phyloP scores from a whole-genome alignment of 2,797 vertebrate species.

The Pempheris klunzingeri region DNA sequence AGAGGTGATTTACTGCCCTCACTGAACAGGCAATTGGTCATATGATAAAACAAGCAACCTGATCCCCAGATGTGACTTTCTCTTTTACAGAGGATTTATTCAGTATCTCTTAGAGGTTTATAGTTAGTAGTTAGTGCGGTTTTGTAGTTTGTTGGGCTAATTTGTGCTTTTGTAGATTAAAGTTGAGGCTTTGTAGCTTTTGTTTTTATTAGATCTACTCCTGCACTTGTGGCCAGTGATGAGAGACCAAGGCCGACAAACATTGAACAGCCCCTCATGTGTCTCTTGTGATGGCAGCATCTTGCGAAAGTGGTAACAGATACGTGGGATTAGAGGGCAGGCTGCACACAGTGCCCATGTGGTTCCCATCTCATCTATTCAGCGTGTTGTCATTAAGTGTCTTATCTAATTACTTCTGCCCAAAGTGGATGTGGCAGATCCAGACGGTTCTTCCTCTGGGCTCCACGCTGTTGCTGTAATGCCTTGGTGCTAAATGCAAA shows the following conservation, averaged over 20 bases:
- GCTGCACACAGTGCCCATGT: slow-evolving; percentile 50
- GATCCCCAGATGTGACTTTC: slow-evolving; percentile 59
- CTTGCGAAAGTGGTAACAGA: slow-evolving; percentile 51
- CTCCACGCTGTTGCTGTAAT: slow-evolving; percentile 31
- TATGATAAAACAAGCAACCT: slow-evolving; percentile 62
- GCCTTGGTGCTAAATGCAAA: slow-evolving; percentile 32
- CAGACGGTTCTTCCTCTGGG: slow-evolving; percentile 16
- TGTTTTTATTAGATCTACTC: slow-evolving; percentile 29
- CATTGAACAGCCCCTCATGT: slow-evolving; percentile 48
- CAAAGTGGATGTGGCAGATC: slow-evolving; percentile 57
- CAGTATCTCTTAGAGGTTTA: slow-evolving; percentile 30
- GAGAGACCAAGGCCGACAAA: slow-evolving; percentile 23
- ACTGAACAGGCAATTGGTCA: slow-evolving; percentile 50
- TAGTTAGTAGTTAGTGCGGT: slow-evolving; percentile 11
- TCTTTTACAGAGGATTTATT: slow-evolving; percentile 33
- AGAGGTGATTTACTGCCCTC: slow-evolving; percentile 65
- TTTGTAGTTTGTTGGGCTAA: slow-evolving; percentile 48
- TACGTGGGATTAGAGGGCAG: slow-evolving; percentile 51
- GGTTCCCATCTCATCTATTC: slow-evolving; percentile 53
- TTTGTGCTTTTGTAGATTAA: slow-evolving; percentile 42
- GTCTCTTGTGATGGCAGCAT: slow-evolving; percentile 42
- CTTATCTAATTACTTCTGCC: slow-evolving; percentile 60
- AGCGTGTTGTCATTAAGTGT: slow-evolving; percentile 65
- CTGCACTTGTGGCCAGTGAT: slow-evolving; percentile 32
- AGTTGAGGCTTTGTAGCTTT: slow-evolving; percentile 14